Conservation (phyloP, 2,888 invertebrate species). For the Agrochola lota region DNA sequence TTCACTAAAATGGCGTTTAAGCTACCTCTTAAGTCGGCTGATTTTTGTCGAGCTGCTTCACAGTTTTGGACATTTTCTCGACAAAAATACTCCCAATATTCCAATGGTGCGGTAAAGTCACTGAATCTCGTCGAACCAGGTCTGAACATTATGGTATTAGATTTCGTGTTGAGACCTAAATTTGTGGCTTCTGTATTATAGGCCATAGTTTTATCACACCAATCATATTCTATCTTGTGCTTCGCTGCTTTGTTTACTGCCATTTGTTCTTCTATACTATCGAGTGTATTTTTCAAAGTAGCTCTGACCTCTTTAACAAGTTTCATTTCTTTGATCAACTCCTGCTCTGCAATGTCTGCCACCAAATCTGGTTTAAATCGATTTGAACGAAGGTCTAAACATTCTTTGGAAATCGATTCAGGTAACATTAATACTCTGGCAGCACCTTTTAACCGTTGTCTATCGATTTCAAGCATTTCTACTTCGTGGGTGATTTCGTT, state of each 20-base stretch:
- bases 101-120: conserved; percentile 92
- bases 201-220: conserved; percentile 97
- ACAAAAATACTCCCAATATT: conserved; percentile 96
- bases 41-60: conserved; percentile 94
- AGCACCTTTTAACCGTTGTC: conserved; percentile 92
- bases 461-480: conserved; percentile 92
- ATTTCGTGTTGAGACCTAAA: conserved; percentile 92
- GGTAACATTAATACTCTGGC: conserved; percentile 92
- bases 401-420: conserved; percentile 94
- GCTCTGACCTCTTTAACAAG: conserved; percentile 93
- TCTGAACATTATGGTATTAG: conserved; percentile 93
- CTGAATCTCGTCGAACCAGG: conserved; percentile 95
- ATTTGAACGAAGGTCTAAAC: conserved; percentile 92
- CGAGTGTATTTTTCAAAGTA: conserved; percentile 91
- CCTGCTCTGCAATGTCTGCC: conserved; percentile 94
- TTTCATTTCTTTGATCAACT: conserved; percentile 93
- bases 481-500: conserved; percentile 93
- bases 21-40: conserved; percentile 93
- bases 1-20: conserved; percentile 94
- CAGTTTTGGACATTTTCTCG: conserved; percentile 94
- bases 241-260: conserved; percentile 95
- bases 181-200: conserved; percentile 94
- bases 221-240: conserved; percentile 95
- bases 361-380: conserved; percentile 94
- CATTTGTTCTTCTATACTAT: conserved; percentile 93